Percentiles rank a stretch among this genome's conserved stretches.
These are phyloP conservation scores for Pomacea canaliculata DNA, from an alignment of 2,888 invertebrate genomes.

Conservation along the genomic window DNA sequence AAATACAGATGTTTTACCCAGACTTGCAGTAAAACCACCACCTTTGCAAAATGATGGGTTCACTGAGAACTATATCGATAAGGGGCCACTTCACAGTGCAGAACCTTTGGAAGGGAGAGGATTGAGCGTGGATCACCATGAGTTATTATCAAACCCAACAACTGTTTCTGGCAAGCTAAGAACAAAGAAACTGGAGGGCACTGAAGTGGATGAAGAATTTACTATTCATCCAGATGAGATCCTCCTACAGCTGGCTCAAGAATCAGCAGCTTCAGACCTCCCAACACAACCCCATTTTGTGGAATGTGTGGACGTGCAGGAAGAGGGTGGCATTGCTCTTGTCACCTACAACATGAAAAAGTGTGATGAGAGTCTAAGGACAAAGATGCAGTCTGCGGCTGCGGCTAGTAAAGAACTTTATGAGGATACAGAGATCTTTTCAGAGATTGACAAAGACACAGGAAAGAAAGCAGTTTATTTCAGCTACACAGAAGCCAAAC, in stretches of 20 bases:
- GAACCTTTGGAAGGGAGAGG: background rate
- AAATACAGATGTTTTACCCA: background rate
- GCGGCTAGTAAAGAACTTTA: conserved; percentile 33
- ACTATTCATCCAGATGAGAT: conserved; percentile 52
- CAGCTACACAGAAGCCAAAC: conserved; percentile 35
- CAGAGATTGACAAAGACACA: conserved; percentile 15
- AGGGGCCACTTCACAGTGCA: background rate
- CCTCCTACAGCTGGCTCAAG: conserved; percentile 46
- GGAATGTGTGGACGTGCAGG: conserved; percentile 42
- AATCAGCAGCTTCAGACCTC: conserved; percentile 23
- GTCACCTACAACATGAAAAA: conserved; percentile 31
- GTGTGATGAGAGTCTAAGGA: conserved; percentile 17
- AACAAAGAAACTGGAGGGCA: conserved; percentile 16
- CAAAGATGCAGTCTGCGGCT: conserved; percentile 30
- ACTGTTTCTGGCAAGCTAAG: background rate
- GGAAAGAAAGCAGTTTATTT: conserved; percentile 11
- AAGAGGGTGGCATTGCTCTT: conserved; percentile 48
- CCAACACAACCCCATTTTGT: conserved; percentile 28
- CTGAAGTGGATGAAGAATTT: conserved; percentile 42
- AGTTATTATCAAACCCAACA: background rate
- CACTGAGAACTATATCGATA: background rate
- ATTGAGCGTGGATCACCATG: background rate
- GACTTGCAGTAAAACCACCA: background rate
- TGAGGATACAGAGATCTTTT: conserved; percentile 31
- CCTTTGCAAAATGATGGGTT: background rate